Percentiles rank a stretch among this genome's conserved stretches.
These are phyloP conservation scores for Poeciliopsis retropinna DNA, from an alignment of 2,113 vertebrate genomes.

Conservation along the genomic window DNA sequence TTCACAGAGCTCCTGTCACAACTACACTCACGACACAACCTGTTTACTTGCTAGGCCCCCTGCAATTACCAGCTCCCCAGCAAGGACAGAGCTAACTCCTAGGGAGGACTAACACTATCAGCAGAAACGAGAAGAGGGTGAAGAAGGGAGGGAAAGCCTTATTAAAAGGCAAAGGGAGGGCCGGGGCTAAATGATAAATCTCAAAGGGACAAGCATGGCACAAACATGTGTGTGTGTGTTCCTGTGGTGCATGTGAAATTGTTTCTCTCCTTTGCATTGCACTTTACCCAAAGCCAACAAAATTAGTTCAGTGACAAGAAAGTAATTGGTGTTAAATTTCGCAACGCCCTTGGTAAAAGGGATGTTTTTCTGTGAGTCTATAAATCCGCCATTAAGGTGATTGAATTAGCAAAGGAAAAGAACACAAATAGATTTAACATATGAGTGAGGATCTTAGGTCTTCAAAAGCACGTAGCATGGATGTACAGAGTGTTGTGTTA, in stretches of 20 bases:
- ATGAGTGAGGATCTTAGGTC: conserved; percentile 32
- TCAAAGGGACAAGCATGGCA: conserved; percentile 32
- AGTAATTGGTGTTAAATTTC: conserved; percentile 44
- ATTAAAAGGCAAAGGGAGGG: conserved; percentile 53
- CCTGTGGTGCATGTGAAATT: conserved; percentile 9
- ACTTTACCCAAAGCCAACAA: conserved; percentile 4
- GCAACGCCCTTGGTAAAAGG: conserved; percentile 28
- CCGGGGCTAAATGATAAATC: conserved; percentile 48
- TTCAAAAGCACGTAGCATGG: conserved; percentile 20
- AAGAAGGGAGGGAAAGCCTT: conserved; percentile 19
- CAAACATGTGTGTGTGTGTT: background rate
- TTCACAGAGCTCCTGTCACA: conserved; percentile 74
- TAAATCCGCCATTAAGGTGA: conserved; percentile 63
- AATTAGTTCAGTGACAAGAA: conserved; percentile 19
- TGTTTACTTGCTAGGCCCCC: conserved; percentile 70
- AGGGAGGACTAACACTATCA: conserved; percentile 56
- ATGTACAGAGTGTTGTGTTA: conserved; percentile 23
- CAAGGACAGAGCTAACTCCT: conserved; percentile 41
- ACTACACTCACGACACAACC: conserved; percentile 62
- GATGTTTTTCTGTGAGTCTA: conserved; percentile 46
- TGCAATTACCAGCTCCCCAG: conserved; percentile 68
- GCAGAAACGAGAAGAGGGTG: conserved; percentile 23
- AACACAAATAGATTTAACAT: conserved; percentile 22
- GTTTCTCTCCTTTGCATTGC: conserved; percentile 2
- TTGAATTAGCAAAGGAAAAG: conserved; percentile 56